These are phyloP conservation scores for Terrapene triunguis DNA, from an alignment of 2,113 vertebrate genomes.

Conservation along the genomic window DNA sequence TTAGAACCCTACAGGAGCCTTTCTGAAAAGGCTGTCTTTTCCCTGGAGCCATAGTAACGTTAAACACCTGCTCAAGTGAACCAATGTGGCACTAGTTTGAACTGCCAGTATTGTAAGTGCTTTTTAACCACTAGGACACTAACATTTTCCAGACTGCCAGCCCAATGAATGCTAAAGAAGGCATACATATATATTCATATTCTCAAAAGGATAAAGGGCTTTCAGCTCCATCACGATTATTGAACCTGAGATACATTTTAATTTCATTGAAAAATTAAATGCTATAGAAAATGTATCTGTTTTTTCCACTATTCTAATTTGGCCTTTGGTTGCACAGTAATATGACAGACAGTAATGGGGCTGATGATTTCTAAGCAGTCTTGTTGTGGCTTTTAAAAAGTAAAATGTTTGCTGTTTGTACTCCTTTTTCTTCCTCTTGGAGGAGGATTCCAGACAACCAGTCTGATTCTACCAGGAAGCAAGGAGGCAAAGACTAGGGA, in stretches of 20 bases:
- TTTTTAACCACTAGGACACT: constrained; percentile 25
- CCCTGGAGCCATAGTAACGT: neutral
- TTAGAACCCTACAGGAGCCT: constrained; percentile 1
- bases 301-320: neutral
- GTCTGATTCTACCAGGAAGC: neutral
- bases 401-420: neutral
- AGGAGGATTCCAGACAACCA: neutral
- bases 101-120: neutral
- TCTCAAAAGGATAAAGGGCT: neutral
- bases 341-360: neutral
- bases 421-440: neutral
- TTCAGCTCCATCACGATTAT: neutral
- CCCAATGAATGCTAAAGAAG: constrained; percentile 37
- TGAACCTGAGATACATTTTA: neutral
- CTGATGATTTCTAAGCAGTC: neutral
- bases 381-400: neutral
- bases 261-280: neutral
- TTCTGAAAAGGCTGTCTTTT: constrained; percentile 10
- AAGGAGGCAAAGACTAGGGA: neutral
- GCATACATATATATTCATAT: neutral
- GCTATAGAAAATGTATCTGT: neutral
- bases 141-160: constrained; percentile 19
- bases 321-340: neutral
- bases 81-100: constrained; percentile 7
- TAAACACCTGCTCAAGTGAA: neutral